Evolutionary conservation across 2,797 vertebrate species (phyloP).

Genomic region (Fundulus diaphanus): DNA sequence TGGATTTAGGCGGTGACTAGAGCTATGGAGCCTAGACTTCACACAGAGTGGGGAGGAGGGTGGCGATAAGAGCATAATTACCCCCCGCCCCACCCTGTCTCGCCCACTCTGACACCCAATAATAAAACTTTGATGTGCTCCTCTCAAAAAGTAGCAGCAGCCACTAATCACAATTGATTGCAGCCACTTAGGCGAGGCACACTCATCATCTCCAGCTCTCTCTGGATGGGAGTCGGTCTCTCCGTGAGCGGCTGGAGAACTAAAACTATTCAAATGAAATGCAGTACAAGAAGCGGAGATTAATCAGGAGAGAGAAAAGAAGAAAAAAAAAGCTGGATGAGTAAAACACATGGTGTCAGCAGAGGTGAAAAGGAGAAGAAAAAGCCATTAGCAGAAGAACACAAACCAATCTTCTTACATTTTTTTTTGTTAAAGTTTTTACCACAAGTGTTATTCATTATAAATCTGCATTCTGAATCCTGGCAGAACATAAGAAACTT

Average conservation of each 20-base stretch:
- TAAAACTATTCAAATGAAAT: constrained; percentile 56
- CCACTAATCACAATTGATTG: constrained; percentile 90
- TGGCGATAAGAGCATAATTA: constrained; percentile 75
- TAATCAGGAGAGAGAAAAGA: constrained; percentile 32
- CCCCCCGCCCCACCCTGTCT: constrained; percentile 62
- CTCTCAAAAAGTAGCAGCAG: constrained; percentile 82
- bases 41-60: constrained; percentile 55
- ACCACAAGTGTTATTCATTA: constrained; percentile 12
- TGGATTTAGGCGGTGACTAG: constrained; percentile 26
- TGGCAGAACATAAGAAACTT: constrained; percentile 3
- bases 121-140: constrained; percentile 87
- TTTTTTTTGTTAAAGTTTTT: constrained; percentile 47
- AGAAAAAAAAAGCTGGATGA: constrained; percentile 27
- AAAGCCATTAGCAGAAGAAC: constrained; percentile 21
- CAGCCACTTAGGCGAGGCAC: constrained; percentile 85
- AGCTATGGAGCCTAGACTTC: constrained; percentile 43
- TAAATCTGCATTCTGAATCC: constrained; percentile 29
- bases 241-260: constrained; percentile 29
- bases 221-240: constrained; percentile 59
- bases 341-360: constrained; percentile 37
- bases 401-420: not conserved
- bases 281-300: constrained; percentile 45
- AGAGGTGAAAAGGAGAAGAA: constrained; percentile 27
- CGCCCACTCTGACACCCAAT: constrained; percentile 80
- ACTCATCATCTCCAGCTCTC: constrained; percentile 67